Conservation (phyloP, 2,113 vertebrate genomes). For the Crotalus helleri region DNA sequence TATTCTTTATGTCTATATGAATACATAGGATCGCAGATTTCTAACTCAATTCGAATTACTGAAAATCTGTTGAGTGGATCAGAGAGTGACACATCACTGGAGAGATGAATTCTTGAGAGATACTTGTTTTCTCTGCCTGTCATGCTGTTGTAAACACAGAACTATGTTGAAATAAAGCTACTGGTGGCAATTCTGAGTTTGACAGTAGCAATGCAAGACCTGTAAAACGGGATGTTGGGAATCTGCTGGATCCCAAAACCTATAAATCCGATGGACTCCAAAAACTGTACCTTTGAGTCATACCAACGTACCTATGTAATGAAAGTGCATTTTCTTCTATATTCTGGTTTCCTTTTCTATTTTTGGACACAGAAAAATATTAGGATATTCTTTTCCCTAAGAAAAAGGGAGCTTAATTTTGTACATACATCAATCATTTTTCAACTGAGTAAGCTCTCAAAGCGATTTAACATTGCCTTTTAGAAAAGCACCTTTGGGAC, state of each 20-base stretch:
- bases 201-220: neutral
- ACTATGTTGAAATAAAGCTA: neutral
- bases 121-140: neutral
- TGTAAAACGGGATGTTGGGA: neutral
- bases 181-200: neutral
- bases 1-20: neutral
- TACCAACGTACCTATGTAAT: neutral
- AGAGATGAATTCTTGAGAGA: neutral
- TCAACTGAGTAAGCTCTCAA: neutral
- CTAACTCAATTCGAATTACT: neutral
- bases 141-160: neutral
- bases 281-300: neutral
- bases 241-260: neutral
- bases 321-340: neutral
- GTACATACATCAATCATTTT: neutral
- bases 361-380: neutral
- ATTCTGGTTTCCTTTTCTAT: neutral
- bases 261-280: neutral
- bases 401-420: neutral
- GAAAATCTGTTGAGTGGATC: neutral
- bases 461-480: neutral
- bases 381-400: neutral
- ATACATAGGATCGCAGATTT: neutral
- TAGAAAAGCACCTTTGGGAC: neutral
- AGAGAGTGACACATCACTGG: neutral